Evolutionary conservation across 2,888 invertebrate species (phyloP), one percentile per base, ranked within the genome.

Genomic region (Beris chalybata): DNA sequence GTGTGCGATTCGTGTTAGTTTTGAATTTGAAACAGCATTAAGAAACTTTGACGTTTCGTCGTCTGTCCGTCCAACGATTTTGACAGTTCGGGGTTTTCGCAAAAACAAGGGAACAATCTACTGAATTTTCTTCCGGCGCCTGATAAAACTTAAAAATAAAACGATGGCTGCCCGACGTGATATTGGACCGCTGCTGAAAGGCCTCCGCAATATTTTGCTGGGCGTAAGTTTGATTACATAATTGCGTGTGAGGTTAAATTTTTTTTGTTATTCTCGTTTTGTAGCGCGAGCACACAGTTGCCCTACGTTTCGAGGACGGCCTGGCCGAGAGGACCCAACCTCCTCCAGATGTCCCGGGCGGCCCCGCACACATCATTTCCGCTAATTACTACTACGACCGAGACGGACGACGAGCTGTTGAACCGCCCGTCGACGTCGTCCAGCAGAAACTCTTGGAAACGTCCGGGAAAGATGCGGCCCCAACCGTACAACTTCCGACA

Each of bases 331-430:
- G 96, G 74, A 90, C 90, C 63, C 94, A 92, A 76, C 93, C 93
- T 30, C 89, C 83, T 13, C 96, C 95, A 54, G 79, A 84, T 65
- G 78, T 95, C 59, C 97, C 93, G 22, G 91, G 87, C 69, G 97
- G 95, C 9, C 89, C 91, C 2, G 83, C 89, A 38, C 91, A 93
- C 79, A 86, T 84, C 77, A 82, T 92, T 68, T 86, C 89, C 12
- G 87, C 85, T 55, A 95, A 96, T 79, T 94, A 95, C 78, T 97
- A 97, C 76, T 90, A 83, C 75, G 80, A 83, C 0, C 85, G 96
- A 66, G 97, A 97, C 83, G 93, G 84, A 0, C 86, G 97, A 58
- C 85, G 94, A 65, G 89, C 91, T 76, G 90, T 92, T 0, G 68
- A 69, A 30, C 80, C 80, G 5, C 81, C 81, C 58, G 75, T 78